Base-by-base conservation (phyloP, 2,113 vertebrate genomes). In the Seriola dumerili region DNA sequence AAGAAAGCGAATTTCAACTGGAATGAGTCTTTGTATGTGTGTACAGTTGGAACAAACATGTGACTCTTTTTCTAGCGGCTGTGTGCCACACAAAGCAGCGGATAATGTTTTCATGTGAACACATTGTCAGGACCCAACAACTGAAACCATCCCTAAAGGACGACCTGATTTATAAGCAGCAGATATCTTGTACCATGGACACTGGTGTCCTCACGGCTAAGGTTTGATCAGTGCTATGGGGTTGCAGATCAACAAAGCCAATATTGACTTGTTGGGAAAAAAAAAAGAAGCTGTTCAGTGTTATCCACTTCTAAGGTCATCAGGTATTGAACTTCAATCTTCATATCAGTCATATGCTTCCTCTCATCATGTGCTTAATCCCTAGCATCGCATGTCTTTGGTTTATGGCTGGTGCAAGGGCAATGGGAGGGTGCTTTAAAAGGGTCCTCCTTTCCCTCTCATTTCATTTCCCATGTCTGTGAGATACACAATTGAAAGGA, bases 361-460 rank as follows among this genome's bases (percentile, higher is more conserved):
- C 46, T 63, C 65, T 84, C 83, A 59, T 84, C 83, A 58, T 25
- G 46, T 11, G 65, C 59, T 80, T 82, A 77, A 89, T 89, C 84
- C 78, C 38, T 36, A 3, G 74, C 23, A n/a, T 36, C 58, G 79
- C 57, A 21, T 50, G 34, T 81, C 85, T 88, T 82, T 83, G n/a
- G 84, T 48, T 66, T 70, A 62, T 34, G 58, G 84, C 71, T 76
- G 66, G 38, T 48, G 66, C 88, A 88, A 92, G 87, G 90, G 76
- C 85, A 84, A 84, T 61, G 76, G 44, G n/a, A n/a, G 44, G 70
- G 80, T 59, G 80, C 84, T 77, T 81, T 89, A 89, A 90, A 86
- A 36, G 74, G 78, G 58, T 42, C 72, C 81, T 78, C 61, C 57
- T 44, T 61, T 19, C 80, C 67, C 17, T 36, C 78, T 73, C 85